A percentile compares a stretch with the other conserved stretches of the same genome.
phyloP scores from a whole-genome alignment of 37 sponge, comb jelly and placozoan genomes.

The Ephydatia muelleri region DNA sequence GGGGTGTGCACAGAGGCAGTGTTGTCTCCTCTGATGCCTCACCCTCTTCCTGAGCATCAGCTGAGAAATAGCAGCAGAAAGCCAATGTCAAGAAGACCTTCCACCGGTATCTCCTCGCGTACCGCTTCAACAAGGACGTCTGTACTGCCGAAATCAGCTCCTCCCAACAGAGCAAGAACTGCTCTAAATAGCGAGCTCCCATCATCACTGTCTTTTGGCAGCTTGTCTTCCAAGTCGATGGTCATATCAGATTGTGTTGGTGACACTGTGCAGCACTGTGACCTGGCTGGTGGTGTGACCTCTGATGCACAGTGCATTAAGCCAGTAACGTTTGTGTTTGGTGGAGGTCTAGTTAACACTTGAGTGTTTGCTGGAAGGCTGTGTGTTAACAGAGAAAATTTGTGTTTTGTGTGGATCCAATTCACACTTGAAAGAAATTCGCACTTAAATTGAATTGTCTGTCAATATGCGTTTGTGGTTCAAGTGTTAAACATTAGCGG shows the following conservation, averaged over 20 bases:
- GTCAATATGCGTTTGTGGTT: not conserved
- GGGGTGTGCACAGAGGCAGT: not conserved
- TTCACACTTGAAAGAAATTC: not conserved
- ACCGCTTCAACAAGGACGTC: not conserved
- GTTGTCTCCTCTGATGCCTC: not conserved
- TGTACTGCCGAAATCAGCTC: not conserved
- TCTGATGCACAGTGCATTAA: not conserved
- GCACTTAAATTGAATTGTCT: not conserved
- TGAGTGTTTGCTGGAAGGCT: too few relatives aligned
- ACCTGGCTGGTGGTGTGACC: not conserved
- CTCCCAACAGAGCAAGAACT: not conserved
- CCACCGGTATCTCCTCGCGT: not conserved
- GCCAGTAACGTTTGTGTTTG: not conserved
- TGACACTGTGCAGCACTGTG: too few relatives aligned
- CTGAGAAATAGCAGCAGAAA: not conserved
- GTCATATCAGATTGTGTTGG: not conserved
- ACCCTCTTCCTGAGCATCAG: not conserved
- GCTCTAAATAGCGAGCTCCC: not conserved
- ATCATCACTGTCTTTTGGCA: not conserved
- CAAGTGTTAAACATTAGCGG: not conserved
- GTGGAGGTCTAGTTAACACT: not conserved
- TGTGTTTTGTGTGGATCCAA: too few relatives aligned
- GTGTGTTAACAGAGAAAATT: too few relatives aligned
- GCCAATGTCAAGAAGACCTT: not conserved
- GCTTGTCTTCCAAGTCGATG: not conserved